Conservation (phyloP, 2,888 invertebrate genomes). For the Tenodera sinensis region DNA sequence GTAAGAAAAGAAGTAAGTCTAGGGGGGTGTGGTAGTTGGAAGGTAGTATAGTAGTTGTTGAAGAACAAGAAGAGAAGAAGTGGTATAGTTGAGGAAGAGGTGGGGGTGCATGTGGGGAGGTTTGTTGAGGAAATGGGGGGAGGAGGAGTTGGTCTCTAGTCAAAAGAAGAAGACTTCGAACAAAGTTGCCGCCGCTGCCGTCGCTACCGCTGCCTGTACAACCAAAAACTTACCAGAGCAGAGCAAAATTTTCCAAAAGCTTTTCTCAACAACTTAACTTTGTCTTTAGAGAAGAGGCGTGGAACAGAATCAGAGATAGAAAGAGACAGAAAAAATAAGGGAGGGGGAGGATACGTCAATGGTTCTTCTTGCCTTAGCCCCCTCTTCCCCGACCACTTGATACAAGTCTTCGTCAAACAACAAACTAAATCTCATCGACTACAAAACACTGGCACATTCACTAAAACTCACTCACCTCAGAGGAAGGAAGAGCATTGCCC, state of each 20-base stretch:
- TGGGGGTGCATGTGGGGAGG: conserved; percentile 24
- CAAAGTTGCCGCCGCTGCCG: not conserved
- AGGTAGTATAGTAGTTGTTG: conserved; percentile 18
- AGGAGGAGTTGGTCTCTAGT: not conserved
- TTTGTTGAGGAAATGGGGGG: not conserved
- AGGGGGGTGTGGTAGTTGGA: conserved; percentile 7
- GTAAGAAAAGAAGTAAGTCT: conserved; percentile 22
- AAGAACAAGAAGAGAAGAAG: conserved; percentile 23
- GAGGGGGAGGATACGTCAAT: not conserved
- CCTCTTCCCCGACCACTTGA: not conserved
- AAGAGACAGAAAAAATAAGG: not conserved
- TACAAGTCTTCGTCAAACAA: conserved; percentile 9
- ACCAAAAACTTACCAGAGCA: not conserved
- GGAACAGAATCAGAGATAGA: not conserved
- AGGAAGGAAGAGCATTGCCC: conserved; percentile 4
- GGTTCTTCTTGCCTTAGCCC: not conserved
- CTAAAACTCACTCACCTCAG: not conserved
- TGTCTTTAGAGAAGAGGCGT: conserved; percentile 5
- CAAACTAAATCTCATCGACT: conserved; percentile 15
- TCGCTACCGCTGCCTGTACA: not conserved
- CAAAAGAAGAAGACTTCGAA: conserved; percentile 25
- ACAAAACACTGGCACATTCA: not conserved
- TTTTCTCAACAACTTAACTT: conserved; percentile 27
- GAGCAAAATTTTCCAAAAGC: conserved; percentile 3
- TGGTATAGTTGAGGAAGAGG: conserved; percentile 25